These are phyloP conservation scores for Caerostris darwini DNA, from an alignment of 1,140 invertebrate genomes.

Conservation along the genomic window DNA sequence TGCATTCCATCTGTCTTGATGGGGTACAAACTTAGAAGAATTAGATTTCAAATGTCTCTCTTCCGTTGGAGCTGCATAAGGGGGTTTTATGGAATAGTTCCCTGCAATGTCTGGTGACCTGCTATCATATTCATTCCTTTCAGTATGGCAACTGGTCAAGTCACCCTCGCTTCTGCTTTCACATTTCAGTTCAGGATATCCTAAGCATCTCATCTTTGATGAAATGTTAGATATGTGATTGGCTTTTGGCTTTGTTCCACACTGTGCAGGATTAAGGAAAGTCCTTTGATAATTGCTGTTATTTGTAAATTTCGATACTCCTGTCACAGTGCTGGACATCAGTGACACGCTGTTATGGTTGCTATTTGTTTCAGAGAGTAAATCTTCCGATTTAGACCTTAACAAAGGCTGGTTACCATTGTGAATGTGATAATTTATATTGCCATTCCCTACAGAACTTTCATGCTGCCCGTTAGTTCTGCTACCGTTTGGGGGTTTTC, in stretches of 20 bases:
- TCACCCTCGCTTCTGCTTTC: slow-evolving; percentile 76
- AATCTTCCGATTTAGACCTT: slow-evolving; percentile 73
- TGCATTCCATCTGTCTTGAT: not conserved
- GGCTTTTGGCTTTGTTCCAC: slow-evolving; percentile 56
- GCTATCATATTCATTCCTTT: slow-evolving; percentile 41
- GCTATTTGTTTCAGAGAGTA: slow-evolving; percentile 68
- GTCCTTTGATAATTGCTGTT: slow-evolving; percentile 35
- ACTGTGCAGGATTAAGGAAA: slow-evolving; percentile 36
- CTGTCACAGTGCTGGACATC: slow-evolving; percentile 62
- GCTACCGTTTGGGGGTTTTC: not conserved
- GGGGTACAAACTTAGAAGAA: not conserved
- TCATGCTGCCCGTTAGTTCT: slow-evolving; percentile 9
- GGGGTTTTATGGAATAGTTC: not conserved
- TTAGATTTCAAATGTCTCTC: not conserved
- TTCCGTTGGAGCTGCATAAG: not conserved
- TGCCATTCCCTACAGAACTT: slow-evolving; percentile 10
- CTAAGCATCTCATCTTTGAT: slow-evolving; percentile 57
- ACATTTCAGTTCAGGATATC: slow-evolving; percentile 52
- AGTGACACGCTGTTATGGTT: slow-evolving; percentile 63
- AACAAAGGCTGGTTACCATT: slow-evolving; percentile 1
- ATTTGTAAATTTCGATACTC: slow-evolving; percentile 48
- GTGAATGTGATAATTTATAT: not conserved
- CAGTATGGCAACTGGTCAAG: slow-evolving; percentile 64
- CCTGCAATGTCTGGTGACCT: not conserved
- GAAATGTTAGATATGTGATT: slow-evolving; percentile 36